Base-by-base conservation (phyloP, 2,113 vertebrate genomes). In the Hyaena hyaena region DNA sequence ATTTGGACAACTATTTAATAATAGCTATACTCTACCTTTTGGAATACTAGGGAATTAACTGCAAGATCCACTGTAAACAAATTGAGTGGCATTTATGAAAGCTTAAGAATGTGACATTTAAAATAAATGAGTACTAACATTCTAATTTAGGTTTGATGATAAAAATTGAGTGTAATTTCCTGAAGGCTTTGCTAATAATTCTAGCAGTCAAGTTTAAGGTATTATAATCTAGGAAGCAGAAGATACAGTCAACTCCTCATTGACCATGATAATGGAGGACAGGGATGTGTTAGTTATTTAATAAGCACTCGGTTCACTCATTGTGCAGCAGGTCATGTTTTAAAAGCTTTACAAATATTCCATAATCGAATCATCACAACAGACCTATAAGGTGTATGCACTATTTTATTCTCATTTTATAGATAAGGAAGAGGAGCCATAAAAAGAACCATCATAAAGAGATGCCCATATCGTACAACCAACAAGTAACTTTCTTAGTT, bases 11-110 rank as follows among this genome's bases (percentile, higher is more conserved):
- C 14, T 86, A 74, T 77, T 90, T 83, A 90, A 87, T 87, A 87
- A 68, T 61, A 83, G 4, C 10, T 74, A 53, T 65, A 85, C 2
- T 66, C 24, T 33, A 65, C 31, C 4, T 85, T 58, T 77, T 31
- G 23, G 19, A 87, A 95, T 85, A 86, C 19, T 39, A n/a, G 5
- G 11, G 5, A 83, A 61, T 39, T 63, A 88, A 66, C 7, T 48
- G 35, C 39, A 43, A 45, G 15, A 55, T 81, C 19, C 6, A 76
- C 31, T 23, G 15, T 50, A 93, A 85, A 90, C 74, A 84, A 69
- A 89, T 65, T 88, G 80, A 92, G 28, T 28, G 12, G 10, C 24
- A 90, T 80, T 86, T 92, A 74, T 31, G 15, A 87, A 96, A 96
- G 11, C 17, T 14, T 82, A 82, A 63, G 35, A 55, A 4, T 71